A percentile compares a stretch with the other conserved stretches of the same genome.
These are phyloP conservation scores for Dufourea novaeangliae DNA, from an alignment of 1,140 invertebrate genomes.

Conservation along the genomic window DNA sequence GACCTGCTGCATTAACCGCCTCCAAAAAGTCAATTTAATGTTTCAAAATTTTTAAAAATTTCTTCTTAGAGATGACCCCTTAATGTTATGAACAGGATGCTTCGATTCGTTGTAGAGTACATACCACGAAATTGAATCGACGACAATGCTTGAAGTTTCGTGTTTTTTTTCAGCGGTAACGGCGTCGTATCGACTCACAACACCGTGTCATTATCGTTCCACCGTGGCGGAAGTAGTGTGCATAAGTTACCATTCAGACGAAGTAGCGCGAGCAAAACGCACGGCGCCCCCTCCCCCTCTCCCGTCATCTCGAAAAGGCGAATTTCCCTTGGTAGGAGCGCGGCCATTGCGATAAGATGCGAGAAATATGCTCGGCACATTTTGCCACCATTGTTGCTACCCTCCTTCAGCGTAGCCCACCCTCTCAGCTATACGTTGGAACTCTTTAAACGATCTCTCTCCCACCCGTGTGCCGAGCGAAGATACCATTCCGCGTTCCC, in stretches of 20 bases:
- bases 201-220: slow-evolving; percentile 48
- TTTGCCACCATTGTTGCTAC: slow-evolving; percentile 44
- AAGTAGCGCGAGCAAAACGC: slow-evolving; percentile 29
- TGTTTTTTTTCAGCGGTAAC: slow-evolving; percentile 17
- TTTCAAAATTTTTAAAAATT: too few relatives aligned
- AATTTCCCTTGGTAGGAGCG: slow-evolving; percentile 51
- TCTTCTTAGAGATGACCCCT: too few relatives aligned
- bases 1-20: too few relatives aligned
- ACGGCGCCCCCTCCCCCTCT: too few relatives aligned
- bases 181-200: slow-evolving; percentile 10
- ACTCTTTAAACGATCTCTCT: slow-evolving; percentile 27
- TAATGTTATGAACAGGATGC: background rate
- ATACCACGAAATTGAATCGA: slow-evolving; percentile 32
- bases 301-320: slow-evolving; percentile 52
- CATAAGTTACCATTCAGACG: slow-evolving; percentile 59
- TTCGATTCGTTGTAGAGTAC: slow-evolving; percentile 21
- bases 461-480: background rate
- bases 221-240: slow-evolving; percentile 19
- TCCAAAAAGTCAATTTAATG: too few relatives aligned
- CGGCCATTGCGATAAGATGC: slow-evolving; percentile 67
- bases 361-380: slow-evolving; percentile 61
- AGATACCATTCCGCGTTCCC: slow-evolving; percentile 7
- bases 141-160: background rate
- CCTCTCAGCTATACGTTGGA: background rate
- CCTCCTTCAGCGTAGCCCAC: background rate